Conservation (phyloP, 2,888 invertebrate genomes). For the Melanostoma mellinum region DNA sequence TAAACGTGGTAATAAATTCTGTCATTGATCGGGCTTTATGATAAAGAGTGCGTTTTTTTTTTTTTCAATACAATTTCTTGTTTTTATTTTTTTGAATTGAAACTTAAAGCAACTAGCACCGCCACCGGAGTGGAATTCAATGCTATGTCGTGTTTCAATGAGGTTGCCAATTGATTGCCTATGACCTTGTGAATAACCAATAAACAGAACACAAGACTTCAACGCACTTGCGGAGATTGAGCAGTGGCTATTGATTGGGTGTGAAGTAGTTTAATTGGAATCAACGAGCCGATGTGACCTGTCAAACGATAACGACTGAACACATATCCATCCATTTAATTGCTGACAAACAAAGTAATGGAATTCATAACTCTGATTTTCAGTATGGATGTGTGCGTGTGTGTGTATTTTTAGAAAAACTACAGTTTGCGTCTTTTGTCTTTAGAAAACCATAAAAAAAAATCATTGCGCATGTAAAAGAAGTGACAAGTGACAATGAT, state of each 20-base stretch:
- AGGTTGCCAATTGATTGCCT: slow-evolving; percentile 50
- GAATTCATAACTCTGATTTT: too few species aligned
- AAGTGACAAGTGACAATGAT: too few species aligned
- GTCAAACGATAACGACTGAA: slow-evolving; percentile 55
- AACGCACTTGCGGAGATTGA: slow-evolving; percentile 4
- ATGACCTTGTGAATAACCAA: slow-evolving; percentile 60
- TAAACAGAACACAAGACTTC: slow-evolving; percentile 27
- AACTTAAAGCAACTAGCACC: slow-evolving; percentile 46
- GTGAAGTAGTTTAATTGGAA: slow-evolving; percentile 68
- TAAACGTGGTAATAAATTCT: slow-evolving; percentile 71
- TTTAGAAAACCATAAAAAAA: too few species aligned
- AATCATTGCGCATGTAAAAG: too few species aligned
- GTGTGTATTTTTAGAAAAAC: too few species aligned
- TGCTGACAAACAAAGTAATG: not conserved
- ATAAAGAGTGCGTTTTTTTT: slow-evolving; percentile 47
- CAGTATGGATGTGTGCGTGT: too few species aligned
- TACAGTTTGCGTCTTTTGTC: too few species aligned
- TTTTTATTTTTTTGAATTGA: slow-evolving; percentile 54
- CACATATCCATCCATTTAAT: slow-evolving; percentile 52
- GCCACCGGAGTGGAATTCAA: slow-evolving; percentile 26
- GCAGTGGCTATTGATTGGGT: not conserved
- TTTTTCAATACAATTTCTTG: slow-evolving; percentile 6
- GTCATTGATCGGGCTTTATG: slow-evolving; percentile 65
- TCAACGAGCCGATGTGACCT: slow-evolving; percentile 60
- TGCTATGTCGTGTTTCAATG: slow-evolving; percentile 32